Evolutionary conservation across 2,888 invertebrate species (phyloP), one percentile per base, ranked within the genome.

Genomic region (Endotricha flammealis): DNA sequence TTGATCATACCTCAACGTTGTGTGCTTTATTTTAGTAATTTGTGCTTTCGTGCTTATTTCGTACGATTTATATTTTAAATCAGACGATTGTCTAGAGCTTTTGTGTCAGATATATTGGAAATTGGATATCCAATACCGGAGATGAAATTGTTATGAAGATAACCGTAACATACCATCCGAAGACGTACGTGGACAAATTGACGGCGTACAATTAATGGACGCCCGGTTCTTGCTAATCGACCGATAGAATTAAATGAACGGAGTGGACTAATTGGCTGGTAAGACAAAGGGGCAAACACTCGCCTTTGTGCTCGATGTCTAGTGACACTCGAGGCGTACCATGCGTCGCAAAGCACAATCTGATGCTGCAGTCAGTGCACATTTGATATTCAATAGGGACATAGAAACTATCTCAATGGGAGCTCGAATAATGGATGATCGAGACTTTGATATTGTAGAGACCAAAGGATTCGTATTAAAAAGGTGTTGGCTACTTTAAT

Each of bases 201-300:
- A 67, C 66, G 62, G 61, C 54, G 59, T 64, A 76, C 81, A 83
- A 82, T 86, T 83, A 83, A 76, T 80, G 75, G 74, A 58, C 70
- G 75, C 74, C 78, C 78, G 74, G 70, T 65, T 69, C 72, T 64
- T 74, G 71, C 77, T 85, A 85, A 86, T 86, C 85, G 85, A 83
- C 76, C 83, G 82, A 82, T 83, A 81, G 80, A 81, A 85, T 86
- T 85, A 85, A 85, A 83, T 79, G 83, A 83, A 83, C 85, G 81
- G 81, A 72, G 76, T 71, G 74, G 74, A 81, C 81, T 86, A 86
- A 86, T 86, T 86, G 85, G 65, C 76, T 67, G 64, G 79, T 79
- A 85, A 86, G 85, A 83, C 83, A 85, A 85, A 83, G 85, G 80
- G 77, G 73, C 83, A 83, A 85, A 85, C 85, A 86, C 72, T 81